Base-by-base conservation (phyloP, 2,888 invertebrate species). In the Zonitis immaculata region DNA sequence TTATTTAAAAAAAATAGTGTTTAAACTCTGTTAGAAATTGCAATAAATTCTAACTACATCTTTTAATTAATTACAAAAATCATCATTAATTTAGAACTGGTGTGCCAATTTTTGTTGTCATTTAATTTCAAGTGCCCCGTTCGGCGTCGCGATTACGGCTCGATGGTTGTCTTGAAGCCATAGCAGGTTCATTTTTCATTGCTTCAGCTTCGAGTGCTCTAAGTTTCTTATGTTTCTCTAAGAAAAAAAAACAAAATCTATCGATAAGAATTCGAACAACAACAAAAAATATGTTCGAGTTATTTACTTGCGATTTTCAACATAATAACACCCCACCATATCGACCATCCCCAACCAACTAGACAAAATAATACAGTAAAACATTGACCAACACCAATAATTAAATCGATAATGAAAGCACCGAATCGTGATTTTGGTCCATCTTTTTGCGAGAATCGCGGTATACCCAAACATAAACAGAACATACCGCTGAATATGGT, bases 291-390 rank as follows among this genome's bases (percentile, higher is more conserved):
- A 3, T 47, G n/a, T 20, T 44, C 25, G 25, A 12, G 14, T 7
- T 3, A 83, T 91, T 85, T 76, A 96, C 96, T 87, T 57, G 96
- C 88, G 67, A 92, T 83, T 70, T 86, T 87, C 58, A 96, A 77
- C 87, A 96, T 90, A 68, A 93, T 90, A 61, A 94, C 87, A 2
- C 96, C 97, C 97, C 97, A 97, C 86, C 95, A 95, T 59, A 97
- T 88, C 56, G 95, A 93, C 97, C 97, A 97, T 63, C 96, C 95
- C 96, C 96, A 97, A 14, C 97, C 92, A 35, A 93, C 95, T 48
- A 95, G 83, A 69, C 96, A 89, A 79, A 97, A 96, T 49, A 95
- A 82, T 48, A 96, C 90, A 20, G 95, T 95, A 78, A 95, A 94
- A 66, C 93, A 79, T 77, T 97, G 97, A 14, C 91, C 86, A 51